A percentile compares a stretch with the other conserved stretches of the same genome.
Evolutionary conservation across 2,797 vertebrate species (phyloP).

Genomic region (Potorous gilbertii): DNA sequence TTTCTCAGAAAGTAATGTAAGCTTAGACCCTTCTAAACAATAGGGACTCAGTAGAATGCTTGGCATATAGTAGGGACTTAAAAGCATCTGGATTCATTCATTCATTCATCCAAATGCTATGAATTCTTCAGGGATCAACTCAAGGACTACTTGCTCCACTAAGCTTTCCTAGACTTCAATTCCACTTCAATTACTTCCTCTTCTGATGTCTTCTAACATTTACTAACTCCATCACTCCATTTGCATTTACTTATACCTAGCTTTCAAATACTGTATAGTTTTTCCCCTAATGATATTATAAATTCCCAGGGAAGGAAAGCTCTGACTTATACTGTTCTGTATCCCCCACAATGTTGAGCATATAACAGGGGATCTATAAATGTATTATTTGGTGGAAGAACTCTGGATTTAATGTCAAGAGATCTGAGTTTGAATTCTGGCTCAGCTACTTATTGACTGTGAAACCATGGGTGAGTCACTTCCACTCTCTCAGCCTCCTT

Average conservation of each 20-base stretch:
- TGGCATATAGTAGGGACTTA: background rate
- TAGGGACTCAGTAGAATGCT: background rate
- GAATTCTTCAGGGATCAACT: background rate
- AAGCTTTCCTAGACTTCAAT: background rate
- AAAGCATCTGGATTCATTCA: background rate
- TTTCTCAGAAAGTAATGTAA: background rate
- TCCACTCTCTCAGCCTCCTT: background rate
- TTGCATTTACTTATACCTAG: conserved; percentile 1
- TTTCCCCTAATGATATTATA: background rate
- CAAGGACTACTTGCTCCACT: background rate
- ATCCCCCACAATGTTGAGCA: background rate
- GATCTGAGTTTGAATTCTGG: background rate
- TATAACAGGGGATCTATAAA: background rate
- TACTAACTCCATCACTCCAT: background rate
- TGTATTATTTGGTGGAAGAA: background rate
- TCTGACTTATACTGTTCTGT: background rate
- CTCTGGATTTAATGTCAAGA: background rate
- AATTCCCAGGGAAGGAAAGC: background rate
- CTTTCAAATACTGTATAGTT: background rate
- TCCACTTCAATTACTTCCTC: background rate
- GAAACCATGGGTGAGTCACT: background rate
- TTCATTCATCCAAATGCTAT: background rate
- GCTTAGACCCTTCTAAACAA: background rate
- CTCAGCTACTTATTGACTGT: background rate
- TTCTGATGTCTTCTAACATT: background rate